A percentile compares a stretch with the other conserved stretches of the same genome.
These are phyloP conservation scores for Melinaea marsaeus DNA, from an alignment of 2,888 invertebrate species.

Conservation along the genomic window DNA sequence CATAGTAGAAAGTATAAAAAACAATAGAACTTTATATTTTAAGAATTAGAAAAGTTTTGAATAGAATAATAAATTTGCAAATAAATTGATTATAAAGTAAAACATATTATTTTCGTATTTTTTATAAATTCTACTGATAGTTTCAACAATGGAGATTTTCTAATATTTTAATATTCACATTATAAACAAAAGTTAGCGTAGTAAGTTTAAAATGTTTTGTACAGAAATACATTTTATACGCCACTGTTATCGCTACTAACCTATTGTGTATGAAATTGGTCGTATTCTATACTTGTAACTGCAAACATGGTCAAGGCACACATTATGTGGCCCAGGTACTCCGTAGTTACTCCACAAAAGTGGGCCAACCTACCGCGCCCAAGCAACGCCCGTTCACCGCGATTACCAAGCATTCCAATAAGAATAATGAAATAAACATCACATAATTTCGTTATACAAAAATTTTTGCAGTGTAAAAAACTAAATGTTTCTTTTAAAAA, in stretches of 20 bases:
- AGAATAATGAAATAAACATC: conserved; percentile 17
- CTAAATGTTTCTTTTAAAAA: not conserved
- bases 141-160: no score
- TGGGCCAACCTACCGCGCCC: conserved; percentile 71
- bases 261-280: not conserved
- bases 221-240: not conserved
- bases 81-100: no score
- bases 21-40: no score
- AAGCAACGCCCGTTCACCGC: conserved; percentile 19
- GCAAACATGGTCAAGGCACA: conserved; percentile 25
- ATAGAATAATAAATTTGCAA: no score
- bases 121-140: no score
- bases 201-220: no score
- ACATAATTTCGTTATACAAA: no score
- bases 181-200: no score
- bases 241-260: not conserved
- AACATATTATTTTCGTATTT: no score
- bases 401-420: conserved; percentile 23
- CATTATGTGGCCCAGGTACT: conserved; percentile 23
- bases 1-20: no score
- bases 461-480: not conserved
- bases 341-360: conserved; percentile 42
- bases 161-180: no score
- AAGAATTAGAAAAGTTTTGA: no score
- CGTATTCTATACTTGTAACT: not conserved